Evolutionary conservation across 2,888 invertebrate genomes (phyloP).

Genomic region (Hemithea aestivaria): DNA sequence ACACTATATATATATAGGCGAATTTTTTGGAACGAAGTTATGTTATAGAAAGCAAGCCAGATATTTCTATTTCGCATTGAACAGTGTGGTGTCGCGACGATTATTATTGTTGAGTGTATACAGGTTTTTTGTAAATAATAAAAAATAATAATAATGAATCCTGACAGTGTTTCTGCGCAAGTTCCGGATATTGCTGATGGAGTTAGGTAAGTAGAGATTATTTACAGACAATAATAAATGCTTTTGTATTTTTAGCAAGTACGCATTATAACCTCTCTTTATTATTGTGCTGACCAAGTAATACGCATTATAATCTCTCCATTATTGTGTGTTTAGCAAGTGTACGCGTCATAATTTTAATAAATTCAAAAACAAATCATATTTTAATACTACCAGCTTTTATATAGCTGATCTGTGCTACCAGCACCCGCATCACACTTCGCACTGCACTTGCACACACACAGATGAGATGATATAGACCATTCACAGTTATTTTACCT

Average conservation of each 20-base stretch:
- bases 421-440: no score
- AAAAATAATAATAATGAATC: constrained; percentile 19
- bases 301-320: constrained; percentile 14
- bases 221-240: constrained; percentile 1
- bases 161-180: constrained; percentile 24
- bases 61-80: neutral
- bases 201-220: constrained; percentile 20
- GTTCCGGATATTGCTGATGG: constrained; percentile 23
- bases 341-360: neutral
- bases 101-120: constrained; percentile 4
- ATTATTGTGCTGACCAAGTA: constrained; percentile 2
- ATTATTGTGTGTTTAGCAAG: neutral
- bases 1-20: no score
- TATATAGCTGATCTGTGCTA: no score
- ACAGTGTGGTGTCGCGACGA: constrained; percentile 3
- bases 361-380: no score
- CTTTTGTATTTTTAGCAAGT: constrained; percentile 6
- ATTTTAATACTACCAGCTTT: no score
- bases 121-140: constrained; percentile 1
- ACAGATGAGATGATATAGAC: no score
- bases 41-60: neutral
- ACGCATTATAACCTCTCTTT: constrained; percentile 5
- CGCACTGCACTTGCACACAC: no score
- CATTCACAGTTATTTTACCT: no score
- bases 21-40: no score